Base-by-base conservation (phyloP, 2,797 vertebrate genomes). In the Silurus lanzhouensis region DNA sequence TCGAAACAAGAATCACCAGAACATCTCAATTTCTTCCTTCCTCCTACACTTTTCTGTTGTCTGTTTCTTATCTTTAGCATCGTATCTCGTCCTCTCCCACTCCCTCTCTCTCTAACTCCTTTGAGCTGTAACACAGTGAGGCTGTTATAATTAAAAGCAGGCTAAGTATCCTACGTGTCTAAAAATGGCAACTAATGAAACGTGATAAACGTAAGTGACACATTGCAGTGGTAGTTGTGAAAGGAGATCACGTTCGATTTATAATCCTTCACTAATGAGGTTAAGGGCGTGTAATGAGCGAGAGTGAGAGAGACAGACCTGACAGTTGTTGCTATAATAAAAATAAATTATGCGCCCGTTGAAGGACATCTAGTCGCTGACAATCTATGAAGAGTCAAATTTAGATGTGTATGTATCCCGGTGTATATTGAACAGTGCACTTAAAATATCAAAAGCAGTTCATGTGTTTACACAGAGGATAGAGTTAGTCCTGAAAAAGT, bases 101-200 rank as follows among this genome's bases (percentile, higher is more conserved):
- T 13, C 64, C 31, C 9, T 14, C 48, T 64, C 31, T 57, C 64
- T 57, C 27, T 8, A 84, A 84, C 77, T 90, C 86, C 86, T 84
- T 52, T 66, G 83, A 88, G 90, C n/a, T 64, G n/a, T 88, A 87
- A 82, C 87, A 86, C 87, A 81, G 83, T 87, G 86, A 86, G 46
- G 66, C 83, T 81, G 68, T 83, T 84, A 81, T 81, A 87, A 88
- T 87, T 88, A 86, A 82, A 81, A 75, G 67, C 83, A 75, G 46
- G 84, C 58, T 76, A 86, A 83, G 78, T 76, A 75, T 84, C 58
- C 31, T 77, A 38, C 63, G 31, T 71, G 55, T 82, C 87, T 85
- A 81, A 75, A 87, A 88, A 89, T 89, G 86, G 89, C 81, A 78
- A 66, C 75, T 88, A 91, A 90, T 90, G 48, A 22, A 88, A 85